A percentile compares a stretch with the other conserved stretches of the same genome.
These are phyloP conservation scores for Phania funesta DNA, from an alignment of 2,888 invertebrate genomes.

Conservation along the genomic window DNA sequence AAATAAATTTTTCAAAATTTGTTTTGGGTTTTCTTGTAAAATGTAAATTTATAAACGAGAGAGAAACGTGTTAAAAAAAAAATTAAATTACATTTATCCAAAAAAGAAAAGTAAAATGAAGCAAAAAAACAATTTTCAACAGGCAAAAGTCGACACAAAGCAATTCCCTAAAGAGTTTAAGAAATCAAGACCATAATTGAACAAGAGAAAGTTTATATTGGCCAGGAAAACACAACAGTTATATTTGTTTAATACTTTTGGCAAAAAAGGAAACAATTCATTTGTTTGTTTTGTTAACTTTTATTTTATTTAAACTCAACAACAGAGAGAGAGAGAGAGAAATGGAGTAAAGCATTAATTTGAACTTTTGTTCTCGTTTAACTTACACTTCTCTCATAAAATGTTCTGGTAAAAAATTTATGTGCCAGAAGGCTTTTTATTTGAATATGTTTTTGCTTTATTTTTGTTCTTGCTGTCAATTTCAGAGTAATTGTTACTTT, in stretches of 20 bases:
- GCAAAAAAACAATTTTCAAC: not conserved
- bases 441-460: too few species aligned
- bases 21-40: too few species aligned
- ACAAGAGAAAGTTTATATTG: not conserved
- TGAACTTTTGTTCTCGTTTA: slow-evolving; percentile 26
- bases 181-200: slow-evolving; percentile 20
- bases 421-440: slow-evolving; percentile 26
- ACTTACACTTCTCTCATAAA: not conserved
- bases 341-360: slow-evolving; percentile 9
- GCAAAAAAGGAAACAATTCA: not conserved
- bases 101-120: not conserved
- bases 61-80: too few species aligned
- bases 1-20: too few species aligned
- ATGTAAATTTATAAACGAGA: too few species aligned
- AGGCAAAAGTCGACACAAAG: not conserved
- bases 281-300: too few species aligned
- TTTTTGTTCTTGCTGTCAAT: slow-evolving; percentile 45
- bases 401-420: slow-evolving; percentile 9
- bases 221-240: not conserved
- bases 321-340: slow-evolving; percentile 25
- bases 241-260: not conserved
- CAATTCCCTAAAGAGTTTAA: not conserved
- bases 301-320: too few species aligned
- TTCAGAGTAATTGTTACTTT: slow-evolving; percentile 44
- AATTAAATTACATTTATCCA: not conserved